phyloP scores from a whole-genome alignment of 2,888 invertebrate species.

The Masnerella sp. region DNA sequence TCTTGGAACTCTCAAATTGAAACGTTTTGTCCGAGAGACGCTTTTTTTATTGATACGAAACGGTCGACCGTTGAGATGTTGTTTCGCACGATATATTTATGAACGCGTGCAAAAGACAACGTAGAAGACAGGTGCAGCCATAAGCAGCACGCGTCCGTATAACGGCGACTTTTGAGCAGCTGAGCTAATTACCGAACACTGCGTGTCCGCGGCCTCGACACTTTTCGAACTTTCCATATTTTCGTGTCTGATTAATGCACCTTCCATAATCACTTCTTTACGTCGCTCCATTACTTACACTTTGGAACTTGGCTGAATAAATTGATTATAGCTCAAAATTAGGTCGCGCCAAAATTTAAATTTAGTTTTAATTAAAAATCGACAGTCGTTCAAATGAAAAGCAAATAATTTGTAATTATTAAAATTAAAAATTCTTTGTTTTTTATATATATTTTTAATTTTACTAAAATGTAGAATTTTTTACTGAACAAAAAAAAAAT shows the following conservation, averaged over 20 bases:
- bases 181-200: conserved; percentile 58
- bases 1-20: no score
- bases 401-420: no score
- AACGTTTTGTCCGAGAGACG: not conserved
- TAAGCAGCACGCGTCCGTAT: conserved; percentile 50
- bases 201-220: conserved; percentile 34
- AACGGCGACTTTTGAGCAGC: conserved; percentile 52
- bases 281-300: not conserved
- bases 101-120: conserved; percentile 63
- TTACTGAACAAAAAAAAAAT: no score
- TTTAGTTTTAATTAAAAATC: no score
- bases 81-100: conserved; percentile 61
- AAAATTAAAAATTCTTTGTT: no score
- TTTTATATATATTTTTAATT: no score
- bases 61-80: conserved; percentile 38
- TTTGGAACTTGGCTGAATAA: no score
- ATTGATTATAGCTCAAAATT: no score
- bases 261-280: conserved; percentile 19
- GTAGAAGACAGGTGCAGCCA: conserved; percentile 68
- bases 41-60: conserved; percentile 24
- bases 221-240: conserved; percentile 50
- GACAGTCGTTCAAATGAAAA: no score
- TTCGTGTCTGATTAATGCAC: conserved; percentile 22
- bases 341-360: no score
- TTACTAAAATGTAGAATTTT: no score